Evolutionary conservation across 92 coral and sea anemone species (phyloP), one percentile per base, ranked within the genome.

Genomic region (Porites lobata): DNA sequence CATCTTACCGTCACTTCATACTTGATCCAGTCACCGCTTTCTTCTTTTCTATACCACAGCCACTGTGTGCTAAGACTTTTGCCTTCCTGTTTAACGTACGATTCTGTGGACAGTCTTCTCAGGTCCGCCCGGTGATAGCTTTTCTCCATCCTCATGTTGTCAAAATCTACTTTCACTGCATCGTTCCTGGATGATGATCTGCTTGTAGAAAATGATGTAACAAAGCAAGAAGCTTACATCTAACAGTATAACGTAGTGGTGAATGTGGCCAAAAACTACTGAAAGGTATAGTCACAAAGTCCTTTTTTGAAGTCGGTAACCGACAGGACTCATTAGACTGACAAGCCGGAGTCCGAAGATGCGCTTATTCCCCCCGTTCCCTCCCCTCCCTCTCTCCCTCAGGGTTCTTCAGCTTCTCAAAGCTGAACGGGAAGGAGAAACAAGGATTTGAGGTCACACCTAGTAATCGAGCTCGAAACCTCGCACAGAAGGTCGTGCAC

Each of bases 31-130:
- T 83, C 83, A 12, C 91, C 88, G 24, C 86, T 86, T 43, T 92
- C 98, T 38, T 87, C 94, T 11, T 91, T 92, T 84, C 92, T 80
- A 69, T 95, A 96, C 99, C 99, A 96, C 20, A 92, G 76, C 99
- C 99, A 96, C 6, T 67, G 86, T 1, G 99, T 95, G 7, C 89
- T 89, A 86, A 95, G 85, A 67, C 80, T 83, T 69, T 77, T 80
- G 29, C 59, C 78, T 4, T 81, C 72, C 21, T 64, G 74, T 72
- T 86, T 94, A 80, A 80, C 91, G 20, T 71, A 88, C 13, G 98
- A 93, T 67, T 91, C 92, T 13, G 98, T 91, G 10, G 96, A 86
- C 71, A 95, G 79, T 14, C 98, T 83, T 76, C 98, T 91, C 32
- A 95, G 77, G n/a, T 95, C 95, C 7, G 89, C 79, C 20, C 94